phyloP scores from a whole-genome alignment of 1,140 invertebrate genomes.

The Zophobas morio region DNA sequence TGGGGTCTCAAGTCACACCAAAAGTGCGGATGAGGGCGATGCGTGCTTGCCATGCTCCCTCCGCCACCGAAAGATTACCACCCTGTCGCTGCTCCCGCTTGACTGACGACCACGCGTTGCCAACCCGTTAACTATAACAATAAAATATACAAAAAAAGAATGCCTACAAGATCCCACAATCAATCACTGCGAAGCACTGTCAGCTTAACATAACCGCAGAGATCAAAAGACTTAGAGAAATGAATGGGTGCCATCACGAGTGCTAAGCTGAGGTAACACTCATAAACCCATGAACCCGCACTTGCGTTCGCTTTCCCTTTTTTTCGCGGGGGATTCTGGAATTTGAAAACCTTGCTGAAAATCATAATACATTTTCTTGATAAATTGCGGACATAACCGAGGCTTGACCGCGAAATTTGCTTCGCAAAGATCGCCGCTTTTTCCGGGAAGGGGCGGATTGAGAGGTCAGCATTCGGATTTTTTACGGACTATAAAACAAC shows the following conservation, averaged over 20 bases:
- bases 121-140: constrained; percentile 26
- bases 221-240: constrained; percentile 10
- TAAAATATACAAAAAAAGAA: constrained; percentile 37
- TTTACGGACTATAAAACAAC: constrained; percentile 39
- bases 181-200: constrained; percentile 12
- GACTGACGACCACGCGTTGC: constrained; percentile 28
- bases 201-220: constrained; percentile 23
- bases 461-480: constrained; percentile 38
- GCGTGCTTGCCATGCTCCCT: constrained; percentile 34
- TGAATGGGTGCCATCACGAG: constrained; percentile 34
- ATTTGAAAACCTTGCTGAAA: not conserved
- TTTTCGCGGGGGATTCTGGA: not conserved
- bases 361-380: constrained; percentile 42
- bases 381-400: constrained; percentile 29
- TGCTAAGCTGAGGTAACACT: constrained; percentile 29
- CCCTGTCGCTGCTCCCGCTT: constrained; percentile 18
- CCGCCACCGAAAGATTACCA: constrained; percentile 37
- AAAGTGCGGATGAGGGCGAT: constrained; percentile 48
- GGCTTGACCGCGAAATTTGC: constrained; percentile 37
- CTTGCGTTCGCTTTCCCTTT: not conserved
- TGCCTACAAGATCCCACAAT: constrained; percentile 9
- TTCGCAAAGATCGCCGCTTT: constrained; percentile 27
- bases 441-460: constrained; percentile 23
- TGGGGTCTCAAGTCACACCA: constrained; percentile 42
- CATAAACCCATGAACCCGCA: constrained; percentile 17